Conservation (phyloP, 2,797 vertebrate genomes). For the Coluber constrictor region DNA sequence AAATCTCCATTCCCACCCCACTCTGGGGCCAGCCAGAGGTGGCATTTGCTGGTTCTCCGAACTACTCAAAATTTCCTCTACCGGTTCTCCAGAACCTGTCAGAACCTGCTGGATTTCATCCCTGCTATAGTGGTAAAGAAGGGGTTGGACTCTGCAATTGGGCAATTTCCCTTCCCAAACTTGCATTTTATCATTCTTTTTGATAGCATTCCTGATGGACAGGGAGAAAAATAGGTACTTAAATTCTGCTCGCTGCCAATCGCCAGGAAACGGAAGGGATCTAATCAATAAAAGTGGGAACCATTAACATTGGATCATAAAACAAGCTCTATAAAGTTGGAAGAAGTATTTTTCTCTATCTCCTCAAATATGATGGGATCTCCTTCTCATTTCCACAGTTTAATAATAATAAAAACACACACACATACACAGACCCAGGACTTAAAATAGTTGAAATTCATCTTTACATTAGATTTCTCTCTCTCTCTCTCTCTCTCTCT, state of each 20-base stretch:
- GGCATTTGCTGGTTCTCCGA: too few species aligned
- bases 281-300: background rate
- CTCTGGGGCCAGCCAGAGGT: too few species aligned
- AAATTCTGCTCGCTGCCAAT: background rate
- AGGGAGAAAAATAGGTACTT: too few species aligned
- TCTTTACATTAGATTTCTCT: background rate
- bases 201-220: background rate
- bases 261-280: background rate
- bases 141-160: background rate
- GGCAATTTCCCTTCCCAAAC: background rate
- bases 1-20: too few species aligned
- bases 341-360: background rate
- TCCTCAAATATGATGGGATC: background rate
- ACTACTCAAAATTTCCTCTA: too few species aligned
- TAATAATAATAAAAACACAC: background rate
- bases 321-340: background rate
- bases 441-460: background rate
- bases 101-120: too few species aligned
- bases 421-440: background rate
- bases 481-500: too few species aligned
- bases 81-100: too few species aligned
- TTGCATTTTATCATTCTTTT: background rate
- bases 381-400: background rate
- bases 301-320: background rate
- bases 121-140: too few species aligned